Base-by-base conservation (phyloP, 2,888 invertebrate species). In the Synanthedon formicaeformis region DNA sequence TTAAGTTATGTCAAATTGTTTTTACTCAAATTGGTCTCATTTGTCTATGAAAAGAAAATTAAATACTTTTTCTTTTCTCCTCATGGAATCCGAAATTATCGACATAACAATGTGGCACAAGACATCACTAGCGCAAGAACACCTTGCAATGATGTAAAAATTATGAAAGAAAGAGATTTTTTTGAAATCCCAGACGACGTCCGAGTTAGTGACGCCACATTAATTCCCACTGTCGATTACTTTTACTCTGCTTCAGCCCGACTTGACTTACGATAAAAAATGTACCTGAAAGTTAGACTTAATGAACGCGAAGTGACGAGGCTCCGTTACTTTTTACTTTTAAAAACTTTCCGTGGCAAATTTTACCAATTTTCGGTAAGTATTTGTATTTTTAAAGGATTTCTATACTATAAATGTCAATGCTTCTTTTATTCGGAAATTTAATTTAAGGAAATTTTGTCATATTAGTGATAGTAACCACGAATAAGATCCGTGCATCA, bases 71-170 rank as follows among this genome's bases (percentile, higher is more conserved):
- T 23, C 2, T 23, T 23, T 23, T 23, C 23, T 23, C 23, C 1
- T 23, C 4, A 23, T 23, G 2, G 23, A 27, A 27, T 27, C 1
- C 1, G 27, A 27, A 27, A 27, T 27, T 27, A 27, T 27, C 45
- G 45, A 45, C n/a, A 45, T 45, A 45, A 13, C 8, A 45, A 45
- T 45, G 45, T 45, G 52, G 10, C 2, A 5, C 14, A n/a, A 2
- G 55, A 12, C 69, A 59, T 60, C 72, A 51, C 71, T 71, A 64
- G 54, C 45, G 52, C 57, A 58, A 70, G 67, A 78, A 78, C 84
- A 86, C 83, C 84, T 86, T 81, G 80, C 74, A 75, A 78, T 73
- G 82, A 80, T 85, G 84, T 85, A 83, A 84, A 85, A 86, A 86
- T 86, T 84, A 86, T 81, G 80, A 78, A 75, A 78, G 78, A 79